These are phyloP conservation scores for Elephantulus edwardii DNA, from an alignment of 2,113 vertebrate genomes.

Conservation along the genomic window DNA sequence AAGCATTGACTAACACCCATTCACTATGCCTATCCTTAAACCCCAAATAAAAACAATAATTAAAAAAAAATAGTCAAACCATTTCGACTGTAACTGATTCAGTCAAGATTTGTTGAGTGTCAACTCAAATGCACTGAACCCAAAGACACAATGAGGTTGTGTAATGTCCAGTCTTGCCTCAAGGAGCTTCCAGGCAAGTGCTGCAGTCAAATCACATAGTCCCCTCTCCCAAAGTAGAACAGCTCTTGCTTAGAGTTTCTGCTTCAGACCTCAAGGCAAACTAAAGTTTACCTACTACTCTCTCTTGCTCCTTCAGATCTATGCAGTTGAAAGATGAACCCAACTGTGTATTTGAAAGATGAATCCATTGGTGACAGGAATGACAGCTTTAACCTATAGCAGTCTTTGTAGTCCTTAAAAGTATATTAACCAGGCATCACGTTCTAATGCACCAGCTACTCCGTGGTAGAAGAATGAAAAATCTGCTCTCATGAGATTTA, in stretches of 20 bases:
- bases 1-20: background rate
- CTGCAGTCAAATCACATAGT: background rate
- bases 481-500: too few relatives aligned
- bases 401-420: too few relatives aligned
- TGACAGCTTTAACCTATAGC: accelerated
- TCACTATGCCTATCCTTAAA: background rate
- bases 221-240: background rate
- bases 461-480: too few relatives aligned
- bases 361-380: background rate
- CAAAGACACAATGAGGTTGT: background rate
- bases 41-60: background rate
- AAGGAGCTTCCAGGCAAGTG: background rate
- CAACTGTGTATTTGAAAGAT: background rate
- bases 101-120: background rate
- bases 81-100: conserved; percentile 18
- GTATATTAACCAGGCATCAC: too few relatives aligned
- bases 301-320: background rate
- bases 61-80: background rate
- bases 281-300: background rate
- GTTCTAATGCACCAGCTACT: too few relatives aligned
- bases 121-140: background rate
- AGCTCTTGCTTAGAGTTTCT: background rate
- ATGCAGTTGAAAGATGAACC: background rate
- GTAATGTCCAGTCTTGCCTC: background rate
- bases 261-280: background rate